Evolutionary conservation across 2,113 vertebrate genomes (phyloP).

Genomic region (Chaetura pelagica): DNA sequence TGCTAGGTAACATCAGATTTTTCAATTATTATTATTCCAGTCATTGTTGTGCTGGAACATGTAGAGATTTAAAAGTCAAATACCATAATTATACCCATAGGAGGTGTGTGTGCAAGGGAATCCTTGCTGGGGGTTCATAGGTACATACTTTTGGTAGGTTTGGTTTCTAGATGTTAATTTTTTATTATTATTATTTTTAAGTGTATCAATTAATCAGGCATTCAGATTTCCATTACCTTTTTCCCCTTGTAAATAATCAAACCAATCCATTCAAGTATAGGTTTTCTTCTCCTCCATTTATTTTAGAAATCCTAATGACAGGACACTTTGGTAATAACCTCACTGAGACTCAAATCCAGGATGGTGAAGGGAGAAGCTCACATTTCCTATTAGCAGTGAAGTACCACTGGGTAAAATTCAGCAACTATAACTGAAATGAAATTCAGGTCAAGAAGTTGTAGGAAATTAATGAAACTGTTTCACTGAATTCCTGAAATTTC

Average conservation of each 20-base stretch:
- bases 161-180: not conserved
- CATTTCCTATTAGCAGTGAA: not conserved
- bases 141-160: not conserved
- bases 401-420: not conserved
- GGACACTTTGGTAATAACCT: not conserved
- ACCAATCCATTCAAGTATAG: not conserved
- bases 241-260: not conserved
- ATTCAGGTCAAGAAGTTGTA: not conserved
- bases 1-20: constrained; percentile 40
- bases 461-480: not conserved
- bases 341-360: not conserved
- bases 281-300: not conserved
- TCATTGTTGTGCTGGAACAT: constrained; percentile 8
- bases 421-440: not conserved
- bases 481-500: not conserved
- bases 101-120: not conserved
- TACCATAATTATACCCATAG: constrained; percentile 25
- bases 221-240: not conserved
- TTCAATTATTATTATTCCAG: constrained; percentile 42
- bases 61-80: constrained; percentile 52
- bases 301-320: not conserved
- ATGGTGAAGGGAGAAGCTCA: not conserved
- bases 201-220: not conserved
- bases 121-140: constrained; percentile 7
- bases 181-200: not conserved